phyloP scores from a whole-genome alignment of 2,113 vertebrate genomes.

The Eretmochelys imbricata region DNA sequence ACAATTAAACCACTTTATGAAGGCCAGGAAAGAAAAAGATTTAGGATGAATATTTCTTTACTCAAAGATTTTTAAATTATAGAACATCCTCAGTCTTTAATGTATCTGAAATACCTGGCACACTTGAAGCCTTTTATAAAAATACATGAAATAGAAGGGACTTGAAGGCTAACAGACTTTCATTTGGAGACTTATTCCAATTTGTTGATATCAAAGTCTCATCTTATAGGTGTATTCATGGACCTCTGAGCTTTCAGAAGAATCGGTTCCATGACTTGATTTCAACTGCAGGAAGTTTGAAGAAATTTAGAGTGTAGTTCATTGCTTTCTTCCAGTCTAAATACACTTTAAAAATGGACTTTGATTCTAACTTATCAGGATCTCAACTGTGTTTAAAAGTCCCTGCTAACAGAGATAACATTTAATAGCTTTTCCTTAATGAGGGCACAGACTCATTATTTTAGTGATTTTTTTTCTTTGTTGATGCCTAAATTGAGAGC shows the following conservation, averaged over 20 bases:
- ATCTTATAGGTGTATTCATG: background rate
- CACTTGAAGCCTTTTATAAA: background rate
- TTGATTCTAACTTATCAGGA: background rate
- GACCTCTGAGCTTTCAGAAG: background rate
- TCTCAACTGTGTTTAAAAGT: background rate
- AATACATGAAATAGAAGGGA: background rate
- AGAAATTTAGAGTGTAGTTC: background rate
- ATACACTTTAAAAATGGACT: background rate
- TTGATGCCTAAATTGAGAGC: background rate
- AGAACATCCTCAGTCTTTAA: background rate
- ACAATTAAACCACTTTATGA: background rate
- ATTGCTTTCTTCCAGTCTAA: background rate
- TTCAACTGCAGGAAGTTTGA: background rate
- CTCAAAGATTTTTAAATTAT: background rate
- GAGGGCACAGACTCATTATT: background rate
- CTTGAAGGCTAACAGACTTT: fast-evolving
- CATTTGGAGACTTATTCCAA: background rate
- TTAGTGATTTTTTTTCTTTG: background rate
- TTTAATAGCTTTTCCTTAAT: background rate
- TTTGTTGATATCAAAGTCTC: background rate
- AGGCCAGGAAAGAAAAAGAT: fast-evolving
- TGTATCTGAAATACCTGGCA: background rate
- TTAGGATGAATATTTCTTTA: background rate
- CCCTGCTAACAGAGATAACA: background rate
- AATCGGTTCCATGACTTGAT: background rate